These are phyloP conservation scores for Erinaceus europaeus DNA, from an alignment of 2,113 vertebrate species.

Conservation along the genomic window DNA sequence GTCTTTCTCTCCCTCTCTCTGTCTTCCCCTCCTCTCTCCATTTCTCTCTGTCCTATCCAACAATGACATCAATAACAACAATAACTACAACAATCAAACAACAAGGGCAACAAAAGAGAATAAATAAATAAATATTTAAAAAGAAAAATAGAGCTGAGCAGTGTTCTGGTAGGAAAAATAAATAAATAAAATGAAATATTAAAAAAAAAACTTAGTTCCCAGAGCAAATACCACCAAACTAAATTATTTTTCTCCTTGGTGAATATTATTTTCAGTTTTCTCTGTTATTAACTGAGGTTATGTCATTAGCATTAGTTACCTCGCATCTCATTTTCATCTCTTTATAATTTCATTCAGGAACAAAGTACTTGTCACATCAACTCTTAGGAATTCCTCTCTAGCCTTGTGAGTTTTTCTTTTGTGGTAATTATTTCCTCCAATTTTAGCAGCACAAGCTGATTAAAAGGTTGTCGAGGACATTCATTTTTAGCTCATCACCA, in stretches of 20 bases:
- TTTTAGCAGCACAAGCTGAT: not conserved
- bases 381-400: not conserved
- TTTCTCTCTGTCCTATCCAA: too few species aligned
- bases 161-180: too few species aligned
- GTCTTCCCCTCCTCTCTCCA: too few species aligned
- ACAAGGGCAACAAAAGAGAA: too few species aligned
- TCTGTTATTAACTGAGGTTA: not conserved
- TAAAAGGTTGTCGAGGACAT: too few species aligned
- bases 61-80: too few species aligned
- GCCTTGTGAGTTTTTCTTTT: not conserved
- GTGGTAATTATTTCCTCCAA: not conserved
- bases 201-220: not conserved
- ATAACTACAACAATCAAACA: too few species aligned
- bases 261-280: not conserved
- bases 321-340: not conserved
- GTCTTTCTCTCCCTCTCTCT: too few species aligned
- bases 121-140: too few species aligned
- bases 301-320: not conserved
- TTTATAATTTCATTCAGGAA: not conserved
- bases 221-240: not conserved
- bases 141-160: too few species aligned
- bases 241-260: not conserved
- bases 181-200: too few species aligned
- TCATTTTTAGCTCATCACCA: too few species aligned
- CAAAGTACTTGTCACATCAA: not conserved